These are phyloP conservation scores for Pocota personata DNA, from an alignment of 2,888 invertebrate species.

Conservation along the genomic window DNA sequence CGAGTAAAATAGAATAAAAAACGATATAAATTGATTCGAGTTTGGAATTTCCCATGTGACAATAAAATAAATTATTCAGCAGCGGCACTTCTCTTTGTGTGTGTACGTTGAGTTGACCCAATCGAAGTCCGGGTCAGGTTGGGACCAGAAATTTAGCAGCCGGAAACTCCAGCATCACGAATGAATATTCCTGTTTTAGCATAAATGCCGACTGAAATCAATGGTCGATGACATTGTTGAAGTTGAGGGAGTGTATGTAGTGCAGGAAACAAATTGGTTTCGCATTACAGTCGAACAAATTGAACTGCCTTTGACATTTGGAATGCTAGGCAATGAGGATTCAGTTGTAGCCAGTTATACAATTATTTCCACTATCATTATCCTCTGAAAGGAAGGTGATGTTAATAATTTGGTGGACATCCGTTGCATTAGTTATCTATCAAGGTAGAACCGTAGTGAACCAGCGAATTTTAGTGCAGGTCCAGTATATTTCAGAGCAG, in stretches of 20 bases:
- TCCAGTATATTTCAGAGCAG: too few species aligned
- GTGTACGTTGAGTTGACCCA: constrained; percentile 56
- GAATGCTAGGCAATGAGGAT: not conserved
- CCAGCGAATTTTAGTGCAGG: too few species aligned
- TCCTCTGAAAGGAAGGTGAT: too few species aligned
- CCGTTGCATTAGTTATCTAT: too few species aligned
- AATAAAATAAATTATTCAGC: constrained; percentile 72
- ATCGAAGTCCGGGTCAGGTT: constrained; percentile 32
- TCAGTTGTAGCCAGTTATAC: not conserved
- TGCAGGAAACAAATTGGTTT: constrained; percentile 38
- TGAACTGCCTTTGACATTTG: constrained; percentile 12
- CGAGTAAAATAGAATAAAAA: constrained; percentile 63
- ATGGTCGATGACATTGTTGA: constrained; percentile 33
- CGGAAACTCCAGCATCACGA: constrained; percentile 15
- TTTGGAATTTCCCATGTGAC: constrained; percentile 69
- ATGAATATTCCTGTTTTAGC: constrained; percentile 33
- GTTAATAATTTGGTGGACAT: too few species aligned
- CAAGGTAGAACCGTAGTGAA: too few species aligned
- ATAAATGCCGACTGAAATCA: constrained; percentile 31
- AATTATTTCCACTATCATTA: not conserved
- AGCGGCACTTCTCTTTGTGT: constrained; percentile 50
- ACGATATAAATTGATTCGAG: constrained; percentile 70
- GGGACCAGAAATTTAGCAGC: constrained; percentile 15
- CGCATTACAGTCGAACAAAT: constrained; percentile 25
- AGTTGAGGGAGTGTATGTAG: constrained; percentile 1